phyloP scores from a whole-genome alignment of 2,888 invertebrate species.

The Andrena dorsata region DNA sequence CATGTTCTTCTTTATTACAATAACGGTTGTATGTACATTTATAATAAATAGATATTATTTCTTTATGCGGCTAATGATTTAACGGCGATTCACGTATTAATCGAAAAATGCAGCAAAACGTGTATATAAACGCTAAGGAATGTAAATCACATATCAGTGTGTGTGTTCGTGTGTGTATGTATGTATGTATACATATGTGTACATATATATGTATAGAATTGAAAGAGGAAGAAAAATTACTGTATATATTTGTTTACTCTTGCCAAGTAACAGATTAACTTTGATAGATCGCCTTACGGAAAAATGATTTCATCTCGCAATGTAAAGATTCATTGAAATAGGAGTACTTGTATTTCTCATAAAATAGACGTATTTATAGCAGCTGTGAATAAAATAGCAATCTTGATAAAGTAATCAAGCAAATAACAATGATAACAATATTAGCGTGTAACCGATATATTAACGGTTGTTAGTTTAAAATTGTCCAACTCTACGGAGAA shows the following conservation, averaged over 20 bases:
- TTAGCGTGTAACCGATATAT: slow-evolving; percentile 49
- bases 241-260: slow-evolving; percentile 55
- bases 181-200: not conserved
- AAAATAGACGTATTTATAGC: slow-evolving; percentile 60
- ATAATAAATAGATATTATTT: slow-evolving; percentile 83
- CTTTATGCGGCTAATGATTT: slow-evolving; percentile 79
- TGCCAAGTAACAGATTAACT: slow-evolving; percentile 56
- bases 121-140: slow-evolving; percentile 70
- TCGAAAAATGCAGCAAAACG: slow-evolving; percentile 72
- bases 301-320: slow-evolving; percentile 46
- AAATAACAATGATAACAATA: slow-evolving; percentile 67
- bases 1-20: slow-evolving; percentile 82
- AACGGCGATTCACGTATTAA: slow-evolving; percentile 76
- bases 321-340: slow-evolving; percentile 59
- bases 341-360: slow-evolving; percentile 65
- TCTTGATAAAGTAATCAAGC: slow-evolving; percentile 61
- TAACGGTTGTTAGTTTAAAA: slow-evolving; percentile 53
- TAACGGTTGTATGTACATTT: slow-evolving; percentile 83
- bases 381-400: slow-evolving; percentile 55
- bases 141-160: slow-evolving; percentile 69
- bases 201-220: slow-evolving; percentile 52
- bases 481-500: slow-evolving; percentile 59
- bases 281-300: slow-evolving; percentile 43
- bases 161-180: slow-evolving; percentile 23
- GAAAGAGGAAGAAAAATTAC: slow-evolving; percentile 59